Conservation (phyloP, 1,140 invertebrate genomes). For the Littorina saxatilis region DNA sequence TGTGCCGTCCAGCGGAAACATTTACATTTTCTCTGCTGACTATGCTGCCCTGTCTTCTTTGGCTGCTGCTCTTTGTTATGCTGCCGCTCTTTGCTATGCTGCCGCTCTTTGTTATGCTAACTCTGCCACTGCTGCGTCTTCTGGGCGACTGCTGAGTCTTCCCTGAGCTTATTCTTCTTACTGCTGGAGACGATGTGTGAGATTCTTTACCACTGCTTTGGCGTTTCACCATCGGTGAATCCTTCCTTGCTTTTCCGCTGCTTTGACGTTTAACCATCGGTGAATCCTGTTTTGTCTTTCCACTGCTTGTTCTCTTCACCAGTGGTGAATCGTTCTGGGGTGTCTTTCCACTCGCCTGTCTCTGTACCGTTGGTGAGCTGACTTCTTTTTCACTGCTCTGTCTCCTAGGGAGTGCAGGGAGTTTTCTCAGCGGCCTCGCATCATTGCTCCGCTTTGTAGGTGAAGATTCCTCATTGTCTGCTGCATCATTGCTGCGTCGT, state of each 20-base stretch:
- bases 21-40: neutral
- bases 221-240: no score
- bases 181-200: no score
- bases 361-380: neutral
- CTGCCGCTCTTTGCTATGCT: conserved; percentile 4
- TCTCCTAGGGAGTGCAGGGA: no score
- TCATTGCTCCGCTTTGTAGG: no score
- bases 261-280: neutral
- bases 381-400: no score
- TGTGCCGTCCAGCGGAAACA: neutral
- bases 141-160: neutral
- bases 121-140: conserved; percentile 13
- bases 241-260: neutral
- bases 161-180: no score
- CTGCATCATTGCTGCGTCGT: no score
- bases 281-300: neutral
- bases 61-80: neutral
- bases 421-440: no score
- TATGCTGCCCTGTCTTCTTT: neutral
- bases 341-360: neutral
- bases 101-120: neutral
- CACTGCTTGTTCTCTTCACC: neutral
- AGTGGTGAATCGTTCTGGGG: neutral
- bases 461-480: no score
- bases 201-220: no score